phyloP scores from a whole-genome alignment of 1,140 invertebrate genomes.

The Pinna nobilis region DNA sequence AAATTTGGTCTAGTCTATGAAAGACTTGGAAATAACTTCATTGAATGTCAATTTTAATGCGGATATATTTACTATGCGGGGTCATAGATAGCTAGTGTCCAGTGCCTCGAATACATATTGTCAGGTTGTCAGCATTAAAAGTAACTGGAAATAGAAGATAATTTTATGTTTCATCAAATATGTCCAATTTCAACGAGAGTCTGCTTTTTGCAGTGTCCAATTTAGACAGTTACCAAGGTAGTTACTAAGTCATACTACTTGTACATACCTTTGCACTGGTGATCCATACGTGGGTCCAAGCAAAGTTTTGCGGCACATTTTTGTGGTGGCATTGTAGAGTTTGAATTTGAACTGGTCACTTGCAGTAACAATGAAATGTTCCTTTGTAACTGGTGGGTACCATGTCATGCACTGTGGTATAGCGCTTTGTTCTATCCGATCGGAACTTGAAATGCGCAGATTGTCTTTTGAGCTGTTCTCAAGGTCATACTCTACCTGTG shows the following conservation, averaged over 20 bases:
- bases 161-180: too few relatives aligned
- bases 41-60: too few relatives aligned
- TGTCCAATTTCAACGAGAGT: too few relatives aligned
- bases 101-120: not conserved
- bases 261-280: slow-evolving; percentile 79
- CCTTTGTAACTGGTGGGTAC: slow-evolving; percentile 74
- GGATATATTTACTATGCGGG: too few relatives aligned
- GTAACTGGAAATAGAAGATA: too few relatives aligned
- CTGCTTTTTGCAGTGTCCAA: too few relatives aligned
- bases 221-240: too few relatives aligned
- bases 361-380: slow-evolving; percentile 73
- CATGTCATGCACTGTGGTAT: slow-evolving; percentile 78
- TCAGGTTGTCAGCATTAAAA: too few relatives aligned
- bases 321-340: slow-evolving; percentile 79
- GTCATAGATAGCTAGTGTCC: too few relatives aligned
- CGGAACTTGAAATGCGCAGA: slow-evolving; percentile 72
- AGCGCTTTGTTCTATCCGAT: slow-evolving; percentile 80
- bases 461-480: slow-evolving; percentile 75
- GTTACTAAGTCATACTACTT: too few relatives aligned
- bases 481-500: slow-evolving; percentile 83
- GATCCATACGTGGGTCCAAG: slow-evolving; percentile 81
- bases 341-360: slow-evolving; percentile 82
- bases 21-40: too few relatives aligned
- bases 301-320: slow-evolving; percentile 79
- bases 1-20: too few relatives aligned